Percentiles rank a stretch among this genome's conserved stretches.
phyloP scores from a whole-genome alignment of 2,797 vertebrate species.

The Gallinago solitaria region DNA sequence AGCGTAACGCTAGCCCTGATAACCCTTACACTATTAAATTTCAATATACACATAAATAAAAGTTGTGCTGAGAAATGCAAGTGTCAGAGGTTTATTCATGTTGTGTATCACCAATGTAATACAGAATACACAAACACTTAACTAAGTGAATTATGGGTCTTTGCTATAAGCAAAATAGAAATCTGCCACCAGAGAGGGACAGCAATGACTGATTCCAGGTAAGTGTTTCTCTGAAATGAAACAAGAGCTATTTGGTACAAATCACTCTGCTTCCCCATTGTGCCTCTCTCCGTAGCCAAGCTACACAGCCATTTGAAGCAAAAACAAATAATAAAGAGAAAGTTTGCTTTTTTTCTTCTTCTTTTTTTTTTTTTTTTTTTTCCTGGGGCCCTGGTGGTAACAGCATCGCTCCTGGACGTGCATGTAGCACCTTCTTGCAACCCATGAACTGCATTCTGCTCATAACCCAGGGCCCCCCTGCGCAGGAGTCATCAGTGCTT shows the following conservation, averaged over 20 bases:
- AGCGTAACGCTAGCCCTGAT: background rate
- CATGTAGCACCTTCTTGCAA: background rate
- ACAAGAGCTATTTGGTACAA: slow-evolving; percentile 36
- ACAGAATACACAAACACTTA: slow-evolving; percentile 31
- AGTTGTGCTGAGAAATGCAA: background rate
- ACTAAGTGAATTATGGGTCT: slow-evolving; percentile 56
- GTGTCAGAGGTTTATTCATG: slow-evolving; percentile 18
- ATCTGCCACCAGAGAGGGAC: slow-evolving; percentile 31
- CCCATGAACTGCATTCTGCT: background rate
- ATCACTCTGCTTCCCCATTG: slow-evolving; percentile 35
- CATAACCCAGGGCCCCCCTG: background rate
- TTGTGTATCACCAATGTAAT: slow-evolving; percentile 24
- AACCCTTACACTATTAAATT: slow-evolving; percentile 40
- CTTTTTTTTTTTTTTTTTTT: slow-evolving; percentile 33
- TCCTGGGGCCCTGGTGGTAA: background rate
- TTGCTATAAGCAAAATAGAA: slow-evolving; percentile 44
- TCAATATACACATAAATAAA: slow-evolving; percentile 2
- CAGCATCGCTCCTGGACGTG: background rate
- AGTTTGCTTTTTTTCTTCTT: background rate
- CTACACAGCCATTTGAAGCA: background rate
- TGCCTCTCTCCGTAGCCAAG: slow-evolving; percentile 12
- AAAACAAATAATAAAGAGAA: slow-evolving; percentile 41
- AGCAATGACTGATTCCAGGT: slow-evolving; percentile 36
- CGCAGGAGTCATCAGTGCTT: background rate
- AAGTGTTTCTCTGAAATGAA: slow-evolving; percentile 41